phyloP scores from a whole-genome alignment of 2,888 invertebrate species.

The Drosophila borealis region DNA sequence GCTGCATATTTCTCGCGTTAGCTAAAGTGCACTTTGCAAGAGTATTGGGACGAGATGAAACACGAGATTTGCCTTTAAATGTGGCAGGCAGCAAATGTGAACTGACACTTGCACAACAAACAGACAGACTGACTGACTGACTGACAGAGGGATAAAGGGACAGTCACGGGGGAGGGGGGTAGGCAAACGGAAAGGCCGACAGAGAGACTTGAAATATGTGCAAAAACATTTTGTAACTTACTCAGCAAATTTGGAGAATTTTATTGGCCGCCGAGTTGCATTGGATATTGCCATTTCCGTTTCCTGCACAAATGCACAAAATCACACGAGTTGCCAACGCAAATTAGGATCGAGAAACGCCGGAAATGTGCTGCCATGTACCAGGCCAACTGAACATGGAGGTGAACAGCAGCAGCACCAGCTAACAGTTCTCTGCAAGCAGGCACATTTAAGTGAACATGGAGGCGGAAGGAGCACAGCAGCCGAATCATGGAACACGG shows the following conservation, averaged over 20 bases:
- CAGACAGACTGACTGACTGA: not conserved
- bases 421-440: not conserved
- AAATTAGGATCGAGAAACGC: slow-evolving; percentile 61
- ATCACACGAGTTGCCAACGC: slow-evolving; percentile 55
- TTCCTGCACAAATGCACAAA: slow-evolving; percentile 45
- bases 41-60: not conserved
- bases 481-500: no score
- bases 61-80: slow-evolving; percentile 33
- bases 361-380: slow-evolving; percentile 50
- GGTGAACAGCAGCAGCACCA: not conserved
- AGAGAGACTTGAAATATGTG: slow-evolving; percentile 12
- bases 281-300: slow-evolving; percentile 32
- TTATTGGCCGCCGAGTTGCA: slow-evolving; percentile 19
- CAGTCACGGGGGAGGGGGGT: not conserved
- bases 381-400: slow-evolving; percentile 9
- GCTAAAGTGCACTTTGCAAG: not conserved
- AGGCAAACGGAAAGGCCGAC: no score
- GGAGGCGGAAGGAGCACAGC: no score
- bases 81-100: slow-evolving; percentile 32
- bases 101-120: slow-evolving; percentile 27
- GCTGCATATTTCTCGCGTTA: not conserved
- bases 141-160: not conserved
- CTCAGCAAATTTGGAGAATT: slow-evolving; percentile 5
- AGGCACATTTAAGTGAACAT: not conserved
- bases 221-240: slow-evolving; percentile 8